Evolutionary conservation across 2,113 vertebrate species (phyloP).

Genomic region (Pterocles burchelli): DNA sequence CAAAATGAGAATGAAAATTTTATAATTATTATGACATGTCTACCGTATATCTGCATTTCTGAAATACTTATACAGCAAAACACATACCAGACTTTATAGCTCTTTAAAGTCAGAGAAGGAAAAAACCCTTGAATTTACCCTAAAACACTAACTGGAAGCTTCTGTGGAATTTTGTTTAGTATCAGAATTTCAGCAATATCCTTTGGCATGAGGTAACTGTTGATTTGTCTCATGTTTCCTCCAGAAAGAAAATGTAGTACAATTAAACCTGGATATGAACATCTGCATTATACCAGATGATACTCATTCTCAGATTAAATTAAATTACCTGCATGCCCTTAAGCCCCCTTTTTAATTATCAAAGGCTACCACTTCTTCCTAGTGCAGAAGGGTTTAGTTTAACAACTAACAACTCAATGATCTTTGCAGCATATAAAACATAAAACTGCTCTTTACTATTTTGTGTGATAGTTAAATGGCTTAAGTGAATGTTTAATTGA

Average conservation of each 20-base stretch:
- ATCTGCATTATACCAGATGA: slow-evolving; percentile 1
- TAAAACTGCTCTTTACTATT: not conserved
- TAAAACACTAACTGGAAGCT: not conserved
- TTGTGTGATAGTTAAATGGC: not conserved
- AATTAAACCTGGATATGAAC: not conserved
- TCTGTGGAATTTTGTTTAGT: not conserved
- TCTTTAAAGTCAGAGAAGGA: not conserved
- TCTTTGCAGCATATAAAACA: not conserved
- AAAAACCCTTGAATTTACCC: not conserved
- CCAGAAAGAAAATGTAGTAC: not conserved
- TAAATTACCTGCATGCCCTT: slow-evolving; percentile 27
- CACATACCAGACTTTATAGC: not conserved
- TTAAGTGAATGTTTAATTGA: not conserved
- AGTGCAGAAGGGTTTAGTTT: not conserved
- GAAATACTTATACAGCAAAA: not conserved
- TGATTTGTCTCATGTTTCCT: not conserved
- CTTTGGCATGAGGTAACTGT: not conserved
- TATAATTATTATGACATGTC: not conserved
- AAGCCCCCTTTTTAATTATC: not conserved
- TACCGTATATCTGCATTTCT: not conserved
- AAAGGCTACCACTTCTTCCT: not conserved
- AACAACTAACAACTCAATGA: not conserved
- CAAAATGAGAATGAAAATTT: not conserved
- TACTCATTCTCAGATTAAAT: slow-evolving; percentile 10
- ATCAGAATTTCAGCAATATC: not conserved